phyloP scores from a whole-genome alignment of 2,113 vertebrate genomes.

The Syngnathus scovelli region DNA sequence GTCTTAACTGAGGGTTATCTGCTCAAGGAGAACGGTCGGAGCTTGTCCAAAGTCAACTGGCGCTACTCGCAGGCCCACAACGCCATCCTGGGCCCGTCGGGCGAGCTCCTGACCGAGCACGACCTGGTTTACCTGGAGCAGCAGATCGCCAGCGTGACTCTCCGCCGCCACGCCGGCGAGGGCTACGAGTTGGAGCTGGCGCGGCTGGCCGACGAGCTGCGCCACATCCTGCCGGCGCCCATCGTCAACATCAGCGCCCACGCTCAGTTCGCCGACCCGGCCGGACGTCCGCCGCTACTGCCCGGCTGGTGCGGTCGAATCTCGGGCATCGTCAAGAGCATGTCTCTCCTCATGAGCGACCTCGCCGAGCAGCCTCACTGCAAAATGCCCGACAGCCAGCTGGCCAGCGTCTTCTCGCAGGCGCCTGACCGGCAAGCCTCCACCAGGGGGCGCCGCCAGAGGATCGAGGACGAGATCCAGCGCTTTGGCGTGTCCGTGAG shows the following conservation, averaged over 20 bases:
- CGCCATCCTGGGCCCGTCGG: constrained; percentile 89
- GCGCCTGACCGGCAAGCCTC: constrained; percentile 39
- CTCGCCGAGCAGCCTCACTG: constrained; percentile 62
- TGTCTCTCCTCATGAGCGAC: constrained; percentile 81
- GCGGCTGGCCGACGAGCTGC: constrained; percentile 78
- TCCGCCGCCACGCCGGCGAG: constrained; percentile 75
- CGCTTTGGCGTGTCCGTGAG: constrained; percentile 86
- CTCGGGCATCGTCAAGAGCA: constrained; percentile 80
- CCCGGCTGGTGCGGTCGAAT: constrained; percentile 84
- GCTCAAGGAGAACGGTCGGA: constrained; percentile 68
- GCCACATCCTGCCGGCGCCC: constrained; percentile 81
- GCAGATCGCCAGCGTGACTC: constrained; percentile 81
- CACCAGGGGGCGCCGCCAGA: constrained; percentile 57
- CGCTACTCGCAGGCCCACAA: constrained; percentile 82
- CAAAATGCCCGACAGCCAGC: constrained; percentile 74
- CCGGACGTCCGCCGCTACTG: constrained; percentile 61
- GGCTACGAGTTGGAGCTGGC: constrained; percentile 82
- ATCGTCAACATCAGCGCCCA: constrained; percentile 84
- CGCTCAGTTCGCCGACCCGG: constrained; percentile 72
- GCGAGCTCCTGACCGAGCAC: constrained; percentile 88
- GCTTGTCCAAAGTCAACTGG: constrained; percentile 75
- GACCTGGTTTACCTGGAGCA: constrained; percentile 86
- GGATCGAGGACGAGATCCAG: constrained; percentile 80
- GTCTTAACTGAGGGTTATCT: background rate
- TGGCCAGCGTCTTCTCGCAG: constrained; percentile 71